A percentile compares a stretch with the other conserved stretches of the same genome.
Evolutionary conservation across 1,140 invertebrate species (phyloP).

Genomic region (Planococcus citri): DNA sequence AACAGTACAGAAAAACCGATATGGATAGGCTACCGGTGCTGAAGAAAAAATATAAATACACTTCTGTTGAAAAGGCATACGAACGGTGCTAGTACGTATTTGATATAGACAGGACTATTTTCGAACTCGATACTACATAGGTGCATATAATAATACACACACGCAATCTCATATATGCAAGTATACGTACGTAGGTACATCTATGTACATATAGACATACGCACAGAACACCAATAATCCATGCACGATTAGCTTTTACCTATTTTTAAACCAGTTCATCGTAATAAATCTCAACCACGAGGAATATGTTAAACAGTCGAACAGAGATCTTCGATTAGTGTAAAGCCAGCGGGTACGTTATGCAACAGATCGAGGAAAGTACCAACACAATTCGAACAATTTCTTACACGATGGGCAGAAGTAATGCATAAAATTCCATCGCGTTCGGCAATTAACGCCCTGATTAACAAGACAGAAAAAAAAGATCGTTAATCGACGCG

Average conservation of each 20-base stretch:
- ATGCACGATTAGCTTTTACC: slow-evolving; percentile 8
- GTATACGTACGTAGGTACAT: no score
- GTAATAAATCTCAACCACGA: slow-evolving; percentile 5
- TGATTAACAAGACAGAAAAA: not conserved
- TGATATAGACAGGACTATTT: not conserved
- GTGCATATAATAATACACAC: no score
- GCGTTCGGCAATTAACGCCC: slow-evolving; percentile 17
- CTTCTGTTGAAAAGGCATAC: no score
- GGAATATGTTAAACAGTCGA: not conserved
- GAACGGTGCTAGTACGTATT: no score
- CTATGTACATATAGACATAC: no score
- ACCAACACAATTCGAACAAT: not conserved
- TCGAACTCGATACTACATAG: no score
- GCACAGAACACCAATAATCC: no score
- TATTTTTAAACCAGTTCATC: slow-evolving; percentile 11
- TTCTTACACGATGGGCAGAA: not conserved
- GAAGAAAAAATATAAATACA: no score
- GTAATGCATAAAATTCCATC: slow-evolving; percentile 12
- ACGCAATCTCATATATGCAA: not conserved
- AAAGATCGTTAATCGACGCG: no score
- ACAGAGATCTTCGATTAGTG: slow-evolving; percentile 17
- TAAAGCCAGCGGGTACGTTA: slow-evolving; percentile 17
- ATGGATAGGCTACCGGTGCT: no score
- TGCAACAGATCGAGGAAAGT: slow-evolving; percentile 13
- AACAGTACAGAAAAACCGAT: no score